A percentile compares a stretch with the other conserved stretches of the same genome.
Evolutionary conservation across 2,113 vertebrate genomes (phyloP).

Genomic region (Alaudala cheleensis): DNA sequence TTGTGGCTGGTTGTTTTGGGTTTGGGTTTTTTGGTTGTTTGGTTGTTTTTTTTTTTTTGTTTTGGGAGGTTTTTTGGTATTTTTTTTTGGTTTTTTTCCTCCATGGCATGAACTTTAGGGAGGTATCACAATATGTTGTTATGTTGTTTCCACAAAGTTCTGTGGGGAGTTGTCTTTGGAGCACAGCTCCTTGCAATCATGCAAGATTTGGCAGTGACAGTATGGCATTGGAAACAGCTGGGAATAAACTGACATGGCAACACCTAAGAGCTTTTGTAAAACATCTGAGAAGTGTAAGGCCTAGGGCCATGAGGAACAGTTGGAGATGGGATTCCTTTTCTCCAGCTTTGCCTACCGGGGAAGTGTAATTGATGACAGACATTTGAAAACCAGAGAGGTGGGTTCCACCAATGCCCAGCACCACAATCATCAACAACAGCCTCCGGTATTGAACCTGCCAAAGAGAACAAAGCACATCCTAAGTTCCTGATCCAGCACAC

Average conservation of each 20-base stretch:
- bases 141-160: background rate
- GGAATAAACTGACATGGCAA: background rate
- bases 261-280: background rate
- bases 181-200: background rate
- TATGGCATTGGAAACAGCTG: background rate
- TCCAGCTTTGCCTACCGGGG: constrained; percentile 70
- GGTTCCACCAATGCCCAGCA: constrained; percentile 79
- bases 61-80: no score
- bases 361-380: constrained; percentile 81
- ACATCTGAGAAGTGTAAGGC: background rate
- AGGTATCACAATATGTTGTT: background rate
- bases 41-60: no score
- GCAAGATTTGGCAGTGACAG: background rate
- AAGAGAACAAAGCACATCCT: background rate
- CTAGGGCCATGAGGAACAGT: background rate
- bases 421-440: constrained; percentile 42
- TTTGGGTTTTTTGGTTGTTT: no score
- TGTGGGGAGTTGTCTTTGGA: background rate
- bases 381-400: constrained; percentile 80
- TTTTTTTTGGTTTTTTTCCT: background rate
- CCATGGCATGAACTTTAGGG: background rate
- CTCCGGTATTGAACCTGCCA: constrained; percentile 46
- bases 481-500: background rate
- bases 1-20: no score
- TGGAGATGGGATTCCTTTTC: background rate